phyloP scores from a whole-genome alignment of 2,888 invertebrate genomes.

The Mystacides longicornis region DNA sequence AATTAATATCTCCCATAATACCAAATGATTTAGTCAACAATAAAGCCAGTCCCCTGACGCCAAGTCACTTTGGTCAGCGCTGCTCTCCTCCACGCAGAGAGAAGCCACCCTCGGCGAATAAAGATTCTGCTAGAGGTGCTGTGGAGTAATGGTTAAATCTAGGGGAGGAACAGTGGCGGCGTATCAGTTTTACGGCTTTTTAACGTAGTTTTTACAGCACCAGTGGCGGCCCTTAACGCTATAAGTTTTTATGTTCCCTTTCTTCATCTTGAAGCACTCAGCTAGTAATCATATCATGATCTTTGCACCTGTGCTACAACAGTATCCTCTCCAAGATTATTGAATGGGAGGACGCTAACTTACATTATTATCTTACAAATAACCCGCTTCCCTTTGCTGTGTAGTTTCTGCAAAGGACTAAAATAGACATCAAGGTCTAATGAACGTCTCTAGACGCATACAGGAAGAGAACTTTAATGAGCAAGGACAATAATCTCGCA shows the following conservation, averaged over 20 bases:
- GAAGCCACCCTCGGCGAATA: too few species aligned
- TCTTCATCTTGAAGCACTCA: slow-evolving; percentile 24
- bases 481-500: too few species aligned
- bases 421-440: too few species aligned
- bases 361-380: too few species aligned
- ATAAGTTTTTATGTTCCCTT: slow-evolving; percentile 24
- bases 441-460: too few species aligned
- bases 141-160: neutral
- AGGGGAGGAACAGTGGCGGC: neutral
- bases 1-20: too few species aligned
- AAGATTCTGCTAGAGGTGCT: neutral
- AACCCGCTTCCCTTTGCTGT: too few species aligned
- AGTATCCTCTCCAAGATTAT: slow-evolving; percentile 9
- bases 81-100: neutral
- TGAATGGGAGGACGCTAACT: too few species aligned
- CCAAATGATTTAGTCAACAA: neutral
- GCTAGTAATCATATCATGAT: slow-evolving; percentile 24
- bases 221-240: slow-evolving; percentile 27
- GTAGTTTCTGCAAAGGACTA: too few species aligned
- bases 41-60: neutral
- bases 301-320: slow-evolving; percentile 20
- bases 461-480: too few species aligned
- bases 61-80: neutral
- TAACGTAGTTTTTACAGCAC: slow-evolving; percentile 51
- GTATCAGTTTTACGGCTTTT: slow-evolving; percentile 42